A percentile compares a stretch with the other conserved stretches of the same genome.
Evolutionary conservation across 2,797 vertebrate species (phyloP).

Genomic region (Gymnoscopelus microlampas): DNA sequence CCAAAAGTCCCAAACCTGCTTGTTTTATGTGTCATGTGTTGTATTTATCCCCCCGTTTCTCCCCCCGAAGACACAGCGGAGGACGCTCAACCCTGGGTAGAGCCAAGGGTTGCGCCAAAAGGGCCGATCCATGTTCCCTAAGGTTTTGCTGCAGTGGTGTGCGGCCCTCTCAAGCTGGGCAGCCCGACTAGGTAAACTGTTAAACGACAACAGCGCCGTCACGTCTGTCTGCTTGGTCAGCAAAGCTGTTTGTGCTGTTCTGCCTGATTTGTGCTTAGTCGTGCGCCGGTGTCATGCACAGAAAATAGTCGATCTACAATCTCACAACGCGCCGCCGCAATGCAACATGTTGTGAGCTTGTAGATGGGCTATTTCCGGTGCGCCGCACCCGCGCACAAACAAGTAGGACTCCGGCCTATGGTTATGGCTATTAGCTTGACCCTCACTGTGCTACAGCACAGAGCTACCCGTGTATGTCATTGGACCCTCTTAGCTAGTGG

Average conservation of each 20-base stretch:
- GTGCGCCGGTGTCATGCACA: not conserved
- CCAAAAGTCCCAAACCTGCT: slow-evolving; percentile 38
- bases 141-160: slow-evolving; percentile 83
- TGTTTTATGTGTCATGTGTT: slow-evolving; percentile 57
- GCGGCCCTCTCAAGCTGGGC: slow-evolving; percentile 77
- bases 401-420: slow-evolving; percentile 23
- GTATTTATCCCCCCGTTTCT: slow-evolving; percentile 61
- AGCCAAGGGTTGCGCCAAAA: slow-evolving; percentile 67
- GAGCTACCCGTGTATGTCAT: slow-evolving; percentile 25
- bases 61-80: slow-evolving; percentile 65
- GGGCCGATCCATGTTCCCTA: slow-evolving; percentile 79
- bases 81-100: slow-evolving; percentile 63
- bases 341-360: not conserved
- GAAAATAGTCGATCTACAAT: slow-evolving; percentile 26
- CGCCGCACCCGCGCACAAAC: not conserved
- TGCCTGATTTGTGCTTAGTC: too few species aligned
- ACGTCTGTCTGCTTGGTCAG: slow-evolving; percentile 67
- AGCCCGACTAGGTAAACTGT: slow-evolving; percentile 78
- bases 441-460: slow-evolving; percentile 30
- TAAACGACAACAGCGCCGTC: slow-evolving; percentile 37
- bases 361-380: too few species aligned
- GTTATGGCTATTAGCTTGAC: slow-evolving; percentile 39
- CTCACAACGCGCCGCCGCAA: slow-evolving; percentile 38
- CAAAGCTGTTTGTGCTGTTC: slow-evolving; percentile 56
- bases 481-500: slow-evolving; percentile 26